Base-by-base conservation (phyloP, 2,113 vertebrate species). In the Salminus brasiliensis region DNA sequence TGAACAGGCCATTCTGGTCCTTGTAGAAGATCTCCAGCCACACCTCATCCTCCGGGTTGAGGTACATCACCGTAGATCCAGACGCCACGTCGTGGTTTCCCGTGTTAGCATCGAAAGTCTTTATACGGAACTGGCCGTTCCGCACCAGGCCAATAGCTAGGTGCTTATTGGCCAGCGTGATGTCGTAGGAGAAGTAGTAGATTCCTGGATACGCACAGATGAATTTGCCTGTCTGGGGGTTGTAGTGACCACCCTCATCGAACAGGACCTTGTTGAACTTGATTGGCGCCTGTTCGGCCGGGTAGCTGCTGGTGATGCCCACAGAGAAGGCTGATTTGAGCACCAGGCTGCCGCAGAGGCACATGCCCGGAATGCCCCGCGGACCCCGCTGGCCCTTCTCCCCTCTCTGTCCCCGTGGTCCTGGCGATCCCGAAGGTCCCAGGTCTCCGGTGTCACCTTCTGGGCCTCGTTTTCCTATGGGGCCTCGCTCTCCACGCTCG, bases 151-250 rank as follows among this genome's bases (percentile, higher is more conserved):
- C 93, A 0, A 99, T 97, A 0, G 98, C 98, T 85, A 99, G 90
- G n/a, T 99, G 98, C 84, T 99, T 99, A 84, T 99, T 95, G 74
- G 97, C 98, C 86, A 99, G 89, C 0, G 98, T 99, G 88, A 99
- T 98, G 25, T 99, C 95, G 27, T 99, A 99, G 43, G 97, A 98
- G 89, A 99, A 99, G 74, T 95, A 98, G 84, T 99, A 99, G 82
- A 98, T 92, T 13, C 98, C 98, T 0, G 98, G 97, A 85, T 96
- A 97, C 0, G 97, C 96, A 32, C 98, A 98, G 80, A 96, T 94
- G 87, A 96, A 99, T 88, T 99, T 99, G n/a, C 98, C 98, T 0
- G 95, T 97, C 53, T 93, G 88, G 0, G 97, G 94, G 86, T 95
- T 97, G 87, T 99, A 99, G 83, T 99, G 96, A 13, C 92, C 94